A percentile compares a stretch with the other conserved stretches of the same genome.
These are phyloP conservation scores for Apocrypta bakeri DNA, from an alignment of 1,140 invertebrate genomes.

Conservation along the genomic window DNA sequence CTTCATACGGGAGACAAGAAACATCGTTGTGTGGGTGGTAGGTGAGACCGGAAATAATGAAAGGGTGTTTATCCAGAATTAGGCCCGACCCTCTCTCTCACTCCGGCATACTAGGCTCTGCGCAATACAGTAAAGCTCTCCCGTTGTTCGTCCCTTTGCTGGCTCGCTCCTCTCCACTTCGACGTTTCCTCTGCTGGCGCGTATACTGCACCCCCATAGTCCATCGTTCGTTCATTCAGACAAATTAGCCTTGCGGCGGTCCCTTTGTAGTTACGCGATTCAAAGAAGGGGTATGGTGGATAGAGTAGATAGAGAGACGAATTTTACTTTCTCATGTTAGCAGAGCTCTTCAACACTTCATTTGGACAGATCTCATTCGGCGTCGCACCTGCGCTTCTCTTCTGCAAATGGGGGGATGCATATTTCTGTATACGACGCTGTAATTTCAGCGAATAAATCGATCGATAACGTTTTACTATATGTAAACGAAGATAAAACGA, in stretches of 20 bases:
- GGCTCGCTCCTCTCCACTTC: background rate
- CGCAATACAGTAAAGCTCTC: background rate
- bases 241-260: conserved; percentile 73
- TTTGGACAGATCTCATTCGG: conserved; percentile 40
- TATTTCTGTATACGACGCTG: background rate
- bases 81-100: conserved; percentile 58
- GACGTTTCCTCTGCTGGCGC: conserved; percentile 40
- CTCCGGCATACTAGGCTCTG: background rate
- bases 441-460: background rate
- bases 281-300: conserved; percentile 59
- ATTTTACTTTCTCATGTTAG: conserved; percentile 71
- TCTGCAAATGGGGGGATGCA: background rate
- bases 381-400: background rate
- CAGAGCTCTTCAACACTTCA: conserved; percentile 72
- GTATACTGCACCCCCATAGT: conserved; percentile 60
- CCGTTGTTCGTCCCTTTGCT: background rate
- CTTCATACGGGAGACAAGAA: background rate
- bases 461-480: background rate
- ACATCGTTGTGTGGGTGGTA: conserved; percentile 15
- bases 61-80: conserved; percentile 73
- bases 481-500: background rate
- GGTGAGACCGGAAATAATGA: conserved; percentile 67
- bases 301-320: conserved; percentile 48
- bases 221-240: conserved; percentile 73
- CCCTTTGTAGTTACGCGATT: conserved; percentile 71